A percentile compares a stretch with the other conserved stretches of the same genome.
Evolutionary conservation across 2,113 vertebrate genomes (phyloP).

Genomic region (Macrotis lagotis): DNA sequence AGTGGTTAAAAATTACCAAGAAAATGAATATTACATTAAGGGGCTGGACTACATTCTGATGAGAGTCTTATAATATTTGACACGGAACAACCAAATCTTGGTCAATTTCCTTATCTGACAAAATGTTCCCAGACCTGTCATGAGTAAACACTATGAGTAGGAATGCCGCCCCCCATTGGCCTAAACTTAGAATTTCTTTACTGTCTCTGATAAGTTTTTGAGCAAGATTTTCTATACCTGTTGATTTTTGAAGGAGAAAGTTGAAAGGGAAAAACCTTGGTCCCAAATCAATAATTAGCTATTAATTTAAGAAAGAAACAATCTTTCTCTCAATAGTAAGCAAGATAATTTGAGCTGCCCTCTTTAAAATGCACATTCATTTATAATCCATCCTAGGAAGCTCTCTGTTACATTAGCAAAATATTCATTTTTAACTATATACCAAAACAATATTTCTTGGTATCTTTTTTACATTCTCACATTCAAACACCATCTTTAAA

Average conservation of each 20-base stretch:
- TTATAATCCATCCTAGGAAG: neutral
- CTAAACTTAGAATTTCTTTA: neutral
- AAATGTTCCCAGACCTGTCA: neutral
- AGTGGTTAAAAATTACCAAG: neutral
- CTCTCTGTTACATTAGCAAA: neutral
- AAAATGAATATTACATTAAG: neutral
- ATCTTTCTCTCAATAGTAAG: neutral
- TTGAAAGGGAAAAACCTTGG: neutral
- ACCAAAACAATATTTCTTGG: neutral
- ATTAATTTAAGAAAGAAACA: neutral
- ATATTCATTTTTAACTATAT: neutral
- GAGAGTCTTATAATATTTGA: neutral
- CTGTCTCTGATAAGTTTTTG: neutral
- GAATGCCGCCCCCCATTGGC: neutral
- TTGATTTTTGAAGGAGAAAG: neutral
- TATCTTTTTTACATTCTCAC: slow-evolving; percentile 11
- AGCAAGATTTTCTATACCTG: neutral
- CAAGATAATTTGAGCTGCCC: neutral
- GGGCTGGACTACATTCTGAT: neutral
- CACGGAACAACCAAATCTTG: too few relatives aligned
- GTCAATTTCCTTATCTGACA: neutral
- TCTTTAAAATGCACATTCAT: slow-evolving; percentile 30
- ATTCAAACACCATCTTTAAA: slow-evolving; percentile 25
- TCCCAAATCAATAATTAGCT: neutral
- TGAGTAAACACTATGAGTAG: neutral